These are phyloP conservation scores for Thymelicus lineola DNA, from an alignment of 2,888 invertebrate genomes.

Conservation along the genomic window DNA sequence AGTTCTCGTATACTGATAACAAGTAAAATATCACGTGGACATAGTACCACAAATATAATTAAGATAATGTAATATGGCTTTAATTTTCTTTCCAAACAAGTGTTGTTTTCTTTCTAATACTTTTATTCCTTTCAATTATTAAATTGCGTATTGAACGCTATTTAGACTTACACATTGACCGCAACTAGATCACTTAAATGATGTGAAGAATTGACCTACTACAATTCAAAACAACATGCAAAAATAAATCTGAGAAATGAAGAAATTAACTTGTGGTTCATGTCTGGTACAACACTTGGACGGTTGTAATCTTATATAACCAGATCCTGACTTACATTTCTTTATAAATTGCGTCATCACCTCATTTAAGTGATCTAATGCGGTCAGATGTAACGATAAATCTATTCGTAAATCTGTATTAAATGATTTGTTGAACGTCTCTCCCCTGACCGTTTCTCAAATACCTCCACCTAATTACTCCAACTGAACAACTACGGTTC, in stretches of 20 bases:
- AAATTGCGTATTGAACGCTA: background rate
- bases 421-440: conserved; percentile 13
- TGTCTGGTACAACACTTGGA: too few species aligned
- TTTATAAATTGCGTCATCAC: too few species aligned
- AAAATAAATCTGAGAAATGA: too few species aligned
- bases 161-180: conserved; percentile 5
- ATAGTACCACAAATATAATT: conserved; percentile 8
- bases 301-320: too few species aligned
- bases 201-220: too few species aligned
- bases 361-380: background rate
- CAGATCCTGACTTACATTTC: too few species aligned
- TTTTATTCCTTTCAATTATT: background rate
- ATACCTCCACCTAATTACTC: conserved; percentile 5
- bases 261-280: too few species aligned
- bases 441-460: conserved; percentile 16
- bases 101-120: background rate
- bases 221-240: too few species aligned
- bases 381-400: conserved; percentile 15
- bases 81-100: conserved; percentile 30
- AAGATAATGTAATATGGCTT: conserved; percentile 2
- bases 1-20: conserved; percentile 21
- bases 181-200: background rate
- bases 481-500: conserved; percentile 5
- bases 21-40: conserved; percentile 7
- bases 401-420: conserved; percentile 9